These are phyloP conservation scores for Trisateles emortualis DNA, from an alignment of 2,888 invertebrate species.

Conservation along the genomic window DNA sequence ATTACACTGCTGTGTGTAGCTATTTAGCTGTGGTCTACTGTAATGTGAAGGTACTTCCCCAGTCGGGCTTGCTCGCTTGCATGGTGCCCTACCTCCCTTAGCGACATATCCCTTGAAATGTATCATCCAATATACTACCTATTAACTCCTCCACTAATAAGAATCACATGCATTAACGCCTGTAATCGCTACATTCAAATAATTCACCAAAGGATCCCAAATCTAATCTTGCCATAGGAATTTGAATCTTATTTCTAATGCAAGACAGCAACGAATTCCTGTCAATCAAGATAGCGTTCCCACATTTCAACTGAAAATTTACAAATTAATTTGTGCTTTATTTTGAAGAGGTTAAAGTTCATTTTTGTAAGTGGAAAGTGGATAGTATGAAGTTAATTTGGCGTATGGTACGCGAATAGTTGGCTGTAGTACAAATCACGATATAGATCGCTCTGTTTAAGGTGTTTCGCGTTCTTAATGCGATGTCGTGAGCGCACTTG, in stretches of 20 bases:
- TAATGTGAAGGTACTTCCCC: no score
- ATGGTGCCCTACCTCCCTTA: no score
- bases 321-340: conserved; percentile 8
- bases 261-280: conserved; percentile 16
- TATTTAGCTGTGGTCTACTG: no score
- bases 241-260: conserved; percentile 24
- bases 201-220: conserved; percentile 34
- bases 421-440: conserved; percentile 39
- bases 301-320: neutral
- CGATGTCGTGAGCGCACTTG: neutral
- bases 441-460: conserved; percentile 27
- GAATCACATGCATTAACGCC: conserved; percentile 26
- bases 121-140: conserved; percentile 11
- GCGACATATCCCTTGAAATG: neutral
- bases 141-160: conserved; percentile 1
- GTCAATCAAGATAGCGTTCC: conserved; percentile 20
- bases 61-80: no score
- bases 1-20: no score
- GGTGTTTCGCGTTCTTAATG: conserved; percentile 17
- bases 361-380: conserved; percentile 11
- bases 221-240: conserved; percentile 3
- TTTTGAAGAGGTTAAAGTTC: neutral
- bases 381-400: conserved; percentile 35
- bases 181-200: conserved; percentile 30
- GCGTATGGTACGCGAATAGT: conserved; percentile 38